Conservation (phyloP, 2,888 invertebrate species). For the Sinotaia quadrata region DNA sequence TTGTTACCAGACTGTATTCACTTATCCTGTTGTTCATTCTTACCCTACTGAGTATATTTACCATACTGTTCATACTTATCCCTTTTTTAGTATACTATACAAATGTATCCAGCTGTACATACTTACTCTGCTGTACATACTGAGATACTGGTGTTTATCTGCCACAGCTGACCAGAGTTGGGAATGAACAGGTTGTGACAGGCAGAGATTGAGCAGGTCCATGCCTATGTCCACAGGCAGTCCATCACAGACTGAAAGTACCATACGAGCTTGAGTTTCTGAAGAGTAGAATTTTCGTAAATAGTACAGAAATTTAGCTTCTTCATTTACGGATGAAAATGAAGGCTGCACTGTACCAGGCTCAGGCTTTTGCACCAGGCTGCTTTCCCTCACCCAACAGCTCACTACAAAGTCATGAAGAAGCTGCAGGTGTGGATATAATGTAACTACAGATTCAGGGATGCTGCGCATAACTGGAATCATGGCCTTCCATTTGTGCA, state of each 20-base stretch:
- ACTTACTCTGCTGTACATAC: slow-evolving; percentile 57
- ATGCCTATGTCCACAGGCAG: slow-evolving; percentile 58
- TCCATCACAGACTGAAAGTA: slow-evolving; percentile 51
- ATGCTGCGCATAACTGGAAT: slow-evolving; percentile 55
- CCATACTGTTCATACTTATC: too few relatives aligned
- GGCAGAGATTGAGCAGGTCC: slow-evolving; percentile 59
- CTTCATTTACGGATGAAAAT: not conserved
- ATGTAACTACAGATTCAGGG: slow-evolving; percentile 48
- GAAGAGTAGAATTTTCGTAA: slow-evolving; percentile 49
- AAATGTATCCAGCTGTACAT: not conserved
- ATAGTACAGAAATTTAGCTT: slow-evolving; percentile 35
- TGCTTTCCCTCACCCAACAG: slow-evolving; percentile 42
- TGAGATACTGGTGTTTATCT: slow-evolving; percentile 50
- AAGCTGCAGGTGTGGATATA: slow-evolving; percentile 46
- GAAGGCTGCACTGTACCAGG: not conserved
- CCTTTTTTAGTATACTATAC: too few relatives aligned
- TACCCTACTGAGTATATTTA: too few relatives aligned
- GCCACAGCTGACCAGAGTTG: slow-evolving; percentile 39
- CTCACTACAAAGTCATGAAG: slow-evolving; percentile 60
- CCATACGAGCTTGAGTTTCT: slow-evolving; percentile 49
- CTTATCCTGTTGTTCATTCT: too few relatives aligned
- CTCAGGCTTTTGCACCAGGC: not conserved
- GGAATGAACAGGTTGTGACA: slow-evolving; percentile 36
- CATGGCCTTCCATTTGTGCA: slow-evolving; percentile 56
- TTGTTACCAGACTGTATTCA: too few relatives aligned